These are phyloP conservation scores for Neoarius graeffei DNA, from an alignment of 2,113 vertebrate genomes.

Conservation along the genomic window DNA sequence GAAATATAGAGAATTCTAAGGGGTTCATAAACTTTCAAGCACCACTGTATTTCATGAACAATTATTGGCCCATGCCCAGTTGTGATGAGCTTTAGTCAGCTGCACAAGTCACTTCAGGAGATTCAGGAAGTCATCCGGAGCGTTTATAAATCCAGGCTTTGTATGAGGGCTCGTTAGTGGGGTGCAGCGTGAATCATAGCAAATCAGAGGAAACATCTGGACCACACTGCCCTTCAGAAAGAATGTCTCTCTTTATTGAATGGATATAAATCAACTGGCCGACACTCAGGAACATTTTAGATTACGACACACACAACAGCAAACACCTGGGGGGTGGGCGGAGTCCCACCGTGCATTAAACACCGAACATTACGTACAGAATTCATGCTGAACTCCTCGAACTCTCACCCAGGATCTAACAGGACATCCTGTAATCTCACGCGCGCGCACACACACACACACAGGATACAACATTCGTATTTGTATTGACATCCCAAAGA, in stretches of 20 bases:
- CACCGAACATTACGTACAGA: slow-evolving; percentile 69
- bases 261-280: slow-evolving; percentile 81
- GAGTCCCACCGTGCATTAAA: slow-evolving; percentile 66
- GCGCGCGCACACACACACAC: slow-evolving; percentile 28
- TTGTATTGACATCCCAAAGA: slow-evolving; percentile 60
- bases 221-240: slow-evolving; percentile 61
- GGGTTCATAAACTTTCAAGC: no score
- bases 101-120: not conserved
- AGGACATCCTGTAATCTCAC: slow-evolving; percentile 54
- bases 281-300: slow-evolving; percentile 76
- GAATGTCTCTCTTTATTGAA: slow-evolving; percentile 79
- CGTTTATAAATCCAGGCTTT: not conserved
- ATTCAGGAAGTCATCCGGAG: not conserved
- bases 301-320: slow-evolving; percentile 76
- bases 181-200: no score
- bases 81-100: not conserved
- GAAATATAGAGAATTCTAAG: no score
- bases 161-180: no score
- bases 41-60: not conserved
- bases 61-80: not conserved
- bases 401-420: slow-evolving; percentile 46
- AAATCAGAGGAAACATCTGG: not conserved
- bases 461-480: slow-evolving; percentile 36
- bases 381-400: slow-evolving; percentile 70
- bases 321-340: slow-evolving; percentile 63